These are phyloP conservation scores for Drosophila sulfurigaster DNA, from an alignment of 1,140 invertebrate genomes.

Conservation along the genomic window DNA sequence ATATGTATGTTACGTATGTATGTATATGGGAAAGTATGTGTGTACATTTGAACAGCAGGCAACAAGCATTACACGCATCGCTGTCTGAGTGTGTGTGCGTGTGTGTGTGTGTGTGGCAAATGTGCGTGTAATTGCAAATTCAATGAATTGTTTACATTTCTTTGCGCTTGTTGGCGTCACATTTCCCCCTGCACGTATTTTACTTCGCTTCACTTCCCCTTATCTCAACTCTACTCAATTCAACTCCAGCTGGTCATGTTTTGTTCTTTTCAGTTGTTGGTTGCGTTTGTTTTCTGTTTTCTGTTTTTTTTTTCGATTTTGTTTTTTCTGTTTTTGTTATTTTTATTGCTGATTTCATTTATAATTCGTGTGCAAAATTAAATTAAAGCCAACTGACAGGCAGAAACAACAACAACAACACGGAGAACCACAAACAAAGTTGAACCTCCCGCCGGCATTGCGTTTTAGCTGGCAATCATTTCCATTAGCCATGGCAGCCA, in stretches of 20 bases:
- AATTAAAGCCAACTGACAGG: slow-evolving; percentile 82
- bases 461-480: slow-evolving; percentile 83
- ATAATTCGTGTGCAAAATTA: slow-evolving; percentile 84
- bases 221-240: not conserved
- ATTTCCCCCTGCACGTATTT: slow-evolving; percentile 7
- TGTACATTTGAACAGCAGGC: slow-evolving; percentile 32
- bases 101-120: slow-evolving; percentile 66
- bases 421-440: slow-evolving; percentile 10
- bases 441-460: slow-evolving; percentile 53
- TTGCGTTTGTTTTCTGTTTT: slow-evolving; percentile 38
- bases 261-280: slow-evolving; percentile 46
- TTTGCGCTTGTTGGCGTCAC: slow-evolving; percentile 78
- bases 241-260: slow-evolving; percentile 61
- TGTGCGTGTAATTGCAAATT: slow-evolving; percentile 84
- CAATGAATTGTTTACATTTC: slow-evolving; percentile 84
- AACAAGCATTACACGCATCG: slow-evolving; percentile 76
- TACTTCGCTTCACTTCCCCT: not conserved
- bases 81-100: slow-evolving; percentile 26
- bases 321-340: slow-evolving; percentile 25
- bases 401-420: slow-evolving; percentile 24
- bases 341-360: slow-evolving; percentile 74
- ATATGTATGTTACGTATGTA: not conserved
- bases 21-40: slow-evolving; percentile 2
- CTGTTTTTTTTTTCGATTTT: slow-evolving; percentile 6
- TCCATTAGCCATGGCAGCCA: slow-evolving; percentile 76